phyloP scores from a whole-genome alignment of 2,797 vertebrate species.

The Siniperca scherzeri region DNA sequence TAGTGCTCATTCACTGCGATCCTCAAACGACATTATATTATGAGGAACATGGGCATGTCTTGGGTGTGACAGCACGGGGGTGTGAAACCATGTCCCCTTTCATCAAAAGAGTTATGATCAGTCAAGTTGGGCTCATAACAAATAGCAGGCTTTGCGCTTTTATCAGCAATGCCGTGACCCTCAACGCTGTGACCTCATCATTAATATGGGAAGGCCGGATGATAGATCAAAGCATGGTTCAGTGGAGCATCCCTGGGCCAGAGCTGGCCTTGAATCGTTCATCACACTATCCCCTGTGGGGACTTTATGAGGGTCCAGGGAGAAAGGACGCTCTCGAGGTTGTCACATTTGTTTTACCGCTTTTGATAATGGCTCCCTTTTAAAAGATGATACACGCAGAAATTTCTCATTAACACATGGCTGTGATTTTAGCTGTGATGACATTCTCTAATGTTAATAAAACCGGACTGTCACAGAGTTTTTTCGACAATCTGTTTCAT shows the following conservation, averaged over 20 bases:
- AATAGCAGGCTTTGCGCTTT: conserved; percentile 85
- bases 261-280: conserved; percentile 85
- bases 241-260: conserved; percentile 82
- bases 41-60: conserved; percentile 69
- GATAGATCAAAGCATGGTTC: conserved; percentile 86
- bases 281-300: conserved; percentile 78
- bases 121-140: conserved; percentile 82
- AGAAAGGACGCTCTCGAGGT: conserved; percentile 74
- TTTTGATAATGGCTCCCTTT: conserved; percentile 77
- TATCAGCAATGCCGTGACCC: conserved; percentile 85
- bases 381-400: conserved; percentile 67
- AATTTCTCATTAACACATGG: conserved; percentile 59
- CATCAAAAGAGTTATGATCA: conserved; percentile 84
- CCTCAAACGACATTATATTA: conserved; percentile 74
- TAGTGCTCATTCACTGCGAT: conserved; percentile 70
- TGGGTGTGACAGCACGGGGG: conserved; percentile 67
- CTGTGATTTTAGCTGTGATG: conserved; percentile 57
- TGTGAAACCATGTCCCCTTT: conserved; percentile 80
- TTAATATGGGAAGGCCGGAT: conserved; percentile 86
- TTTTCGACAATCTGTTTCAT: conserved; percentile 28
- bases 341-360: conserved; percentile 84
- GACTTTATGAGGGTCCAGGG: conserved; percentile 73
- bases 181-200: conserved; percentile 87
- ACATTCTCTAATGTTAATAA: conserved; percentile 48
- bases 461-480: conserved; percentile 23